Conservation (phyloP, 2,888 invertebrate species). For the Gnatocerus cornutus region DNA sequence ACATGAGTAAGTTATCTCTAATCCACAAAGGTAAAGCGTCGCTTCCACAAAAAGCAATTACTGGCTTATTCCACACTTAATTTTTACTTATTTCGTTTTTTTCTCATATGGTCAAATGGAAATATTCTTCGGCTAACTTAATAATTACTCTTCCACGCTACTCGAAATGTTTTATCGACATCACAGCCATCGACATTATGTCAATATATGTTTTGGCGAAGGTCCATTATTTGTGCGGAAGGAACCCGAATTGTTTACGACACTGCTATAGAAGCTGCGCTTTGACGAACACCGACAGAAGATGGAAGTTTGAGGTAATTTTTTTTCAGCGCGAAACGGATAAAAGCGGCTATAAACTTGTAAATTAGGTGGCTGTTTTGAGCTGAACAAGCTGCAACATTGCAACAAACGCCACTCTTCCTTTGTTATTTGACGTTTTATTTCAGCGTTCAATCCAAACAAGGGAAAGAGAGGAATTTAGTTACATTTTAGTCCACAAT, state of each 20-base stretch:
- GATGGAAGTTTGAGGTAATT: conserved; percentile 6
- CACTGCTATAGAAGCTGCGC: conserved; percentile 13
- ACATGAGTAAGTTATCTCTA: conserved; percentile 14
- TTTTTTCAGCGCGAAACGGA: conserved; percentile 9
- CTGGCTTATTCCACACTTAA: background rate
- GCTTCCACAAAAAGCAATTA: conserved; percentile 16
- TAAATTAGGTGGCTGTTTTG: conserved; percentile 32
- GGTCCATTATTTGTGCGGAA: conserved; percentile 27
- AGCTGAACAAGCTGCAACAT: conserved; percentile 17
- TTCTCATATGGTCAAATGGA: conserved; percentile 10
- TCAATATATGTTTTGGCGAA: conserved; percentile 34
- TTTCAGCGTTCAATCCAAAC: background rate
- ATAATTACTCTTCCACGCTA: conserved; percentile 30
- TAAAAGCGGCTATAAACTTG: conserved; percentile 28
- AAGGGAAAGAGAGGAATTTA: background rate
- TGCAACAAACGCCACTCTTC: conserved; percentile 15
- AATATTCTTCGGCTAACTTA: conserved; percentile 23
- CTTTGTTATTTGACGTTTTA: conserved; percentile 9
- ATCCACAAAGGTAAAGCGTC: conserved; percentile 1
- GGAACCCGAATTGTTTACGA: conserved; percentile 33
- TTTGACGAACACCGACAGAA: conserved; percentile 10
- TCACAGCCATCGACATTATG: conserved; percentile 28
- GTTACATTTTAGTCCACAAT: background rate
- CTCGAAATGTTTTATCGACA: conserved; percentile 31
- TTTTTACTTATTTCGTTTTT: conserved; percentile 22